These are phyloP conservation scores for Scaeva pyrastri DNA, from an alignment of 2,888 invertebrate genomes.

Conservation along the genomic window DNA sequence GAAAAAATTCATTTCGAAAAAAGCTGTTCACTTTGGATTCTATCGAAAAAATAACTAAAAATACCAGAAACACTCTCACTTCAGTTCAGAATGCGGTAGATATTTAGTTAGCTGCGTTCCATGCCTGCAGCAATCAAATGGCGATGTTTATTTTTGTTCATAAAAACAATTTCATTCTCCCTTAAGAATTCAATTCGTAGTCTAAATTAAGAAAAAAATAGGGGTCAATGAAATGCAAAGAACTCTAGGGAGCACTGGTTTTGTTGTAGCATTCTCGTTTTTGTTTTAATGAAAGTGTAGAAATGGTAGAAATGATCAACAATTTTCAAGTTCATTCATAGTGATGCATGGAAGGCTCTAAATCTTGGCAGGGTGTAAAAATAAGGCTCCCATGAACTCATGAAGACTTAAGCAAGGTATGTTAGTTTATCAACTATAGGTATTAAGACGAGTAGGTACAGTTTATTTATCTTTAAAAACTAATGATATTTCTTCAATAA, in stretches of 20 bases:
- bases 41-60: slow-evolving; percentile 59
- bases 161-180: background rate
- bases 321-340: too few relatives aligned
- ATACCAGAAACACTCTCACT: slow-evolving; percentile 70
- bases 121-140: slow-evolving; percentile 20
- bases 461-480: too few relatives aligned
- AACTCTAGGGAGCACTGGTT: slow-evolving; percentile 1
- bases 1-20: slow-evolving; percentile 2
- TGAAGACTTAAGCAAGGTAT: too few relatives aligned
- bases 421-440: too few relatives aligned
- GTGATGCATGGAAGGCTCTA: too few relatives aligned
- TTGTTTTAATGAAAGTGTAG: background rate
- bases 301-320: too few relatives aligned
- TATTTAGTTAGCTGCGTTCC: slow-evolving; percentile 36
- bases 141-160: slow-evolving; percentile 20
- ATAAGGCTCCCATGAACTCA: too few relatives aligned
- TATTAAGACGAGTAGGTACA: too few relatives aligned
- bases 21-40: slow-evolving; percentile 59
- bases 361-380: too few relatives aligned
- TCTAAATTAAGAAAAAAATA: slow-evolving; percentile 3
- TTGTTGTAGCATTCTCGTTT: background rate
- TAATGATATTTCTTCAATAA: too few relatives aligned
- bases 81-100: slow-evolving; percentile 31
- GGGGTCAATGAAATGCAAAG: slow-evolving; percentile 29
- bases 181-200: background rate